Percentiles rank a stretch among this genome's conserved stretches.
Evolutionary conservation across 2,797 vertebrate genomes (phyloP).

Genomic region (Phoxinus dragarum): DNA sequence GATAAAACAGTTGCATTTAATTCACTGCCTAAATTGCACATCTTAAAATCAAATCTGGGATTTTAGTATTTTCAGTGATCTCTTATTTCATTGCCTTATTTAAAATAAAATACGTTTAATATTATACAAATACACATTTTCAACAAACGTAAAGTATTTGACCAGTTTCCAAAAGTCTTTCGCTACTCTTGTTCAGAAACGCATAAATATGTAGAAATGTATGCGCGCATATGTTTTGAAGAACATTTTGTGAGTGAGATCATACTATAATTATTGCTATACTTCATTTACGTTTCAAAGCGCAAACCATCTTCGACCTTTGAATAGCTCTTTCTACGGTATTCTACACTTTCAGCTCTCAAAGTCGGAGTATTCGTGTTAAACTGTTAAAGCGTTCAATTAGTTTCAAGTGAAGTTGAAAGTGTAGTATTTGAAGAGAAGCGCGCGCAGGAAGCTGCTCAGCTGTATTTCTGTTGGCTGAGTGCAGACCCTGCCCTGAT

Average conservation of each 20-base stretch:
- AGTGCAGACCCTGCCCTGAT: constrained; percentile 66
- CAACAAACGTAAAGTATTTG: neutral
- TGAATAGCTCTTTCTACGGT: neutral
- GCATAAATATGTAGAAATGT: neutral
- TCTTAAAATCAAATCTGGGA: neutral
- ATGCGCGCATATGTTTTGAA: neutral
- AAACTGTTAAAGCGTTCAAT: neutral
- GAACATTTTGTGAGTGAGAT: neutral
- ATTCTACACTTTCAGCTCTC: neutral
- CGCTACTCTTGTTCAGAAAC: neutral
- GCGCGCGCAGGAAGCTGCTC: constrained; percentile 46
- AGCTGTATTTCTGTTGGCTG: constrained; percentile 57
- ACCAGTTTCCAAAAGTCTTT: too few relatives aligned
- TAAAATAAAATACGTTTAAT: neutral
- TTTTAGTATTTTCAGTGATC: neutral
- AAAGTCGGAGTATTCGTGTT: neutral
- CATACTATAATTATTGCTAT: neutral
- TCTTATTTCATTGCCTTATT: neutral
- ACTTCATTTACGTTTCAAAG: neutral
- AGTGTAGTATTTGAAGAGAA: neutral
- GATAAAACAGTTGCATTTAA: neutral
- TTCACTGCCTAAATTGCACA: neutral
- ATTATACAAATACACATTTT: neutral
- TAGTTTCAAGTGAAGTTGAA: constrained; percentile 18
- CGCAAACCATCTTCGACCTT: neutral